These are phyloP conservation scores for Ptychadena robeensis DNA, from an alignment of 2,797 vertebrate genomes.

Conservation along the genomic window DNA sequence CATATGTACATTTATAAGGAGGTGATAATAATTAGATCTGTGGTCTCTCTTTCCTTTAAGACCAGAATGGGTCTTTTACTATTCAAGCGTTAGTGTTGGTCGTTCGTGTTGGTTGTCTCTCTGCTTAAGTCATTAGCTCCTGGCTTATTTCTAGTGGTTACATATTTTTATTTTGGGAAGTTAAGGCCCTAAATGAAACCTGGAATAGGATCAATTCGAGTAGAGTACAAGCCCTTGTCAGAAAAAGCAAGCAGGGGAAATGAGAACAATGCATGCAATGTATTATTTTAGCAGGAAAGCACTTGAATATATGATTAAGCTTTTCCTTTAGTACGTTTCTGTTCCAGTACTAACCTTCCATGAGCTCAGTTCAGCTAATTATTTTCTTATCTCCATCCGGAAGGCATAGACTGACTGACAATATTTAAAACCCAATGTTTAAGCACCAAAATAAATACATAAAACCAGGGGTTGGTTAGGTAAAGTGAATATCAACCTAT, in stretches of 20 bases:
- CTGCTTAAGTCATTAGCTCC: too few species aligned
- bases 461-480: not conserved
- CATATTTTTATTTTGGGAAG: not conserved
- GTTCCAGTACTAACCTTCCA: not conserved
- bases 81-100: too few species aligned
- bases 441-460: too few species aligned
- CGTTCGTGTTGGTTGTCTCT: too few species aligned
- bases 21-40: too few species aligned
- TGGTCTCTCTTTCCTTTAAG: too few species aligned
- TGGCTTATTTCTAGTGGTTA: not conserved
- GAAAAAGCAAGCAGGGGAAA: slow-evolving; percentile 43
- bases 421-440: not conserved
- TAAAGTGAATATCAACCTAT: too few species aligned
- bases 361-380: slow-evolving; percentile 32
- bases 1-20: too few species aligned
- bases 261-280: slow-evolving; percentile 49
- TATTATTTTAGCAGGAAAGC: slow-evolving; percentile 16
- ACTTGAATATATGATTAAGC: slow-evolving; percentile 33
- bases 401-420: not conserved
- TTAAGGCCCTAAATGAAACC: not conserved
- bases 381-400: not conserved
- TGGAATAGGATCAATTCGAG: slow-evolving; percentile 38
- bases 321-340: slow-evolving; percentile 37
- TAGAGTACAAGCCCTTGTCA: slow-evolving; percentile 14
- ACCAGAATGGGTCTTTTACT: too few species aligned